These are phyloP conservation scores for Menidia menidia DNA, from an alignment of 2,797 vertebrate species.

Conservation along the genomic window DNA sequence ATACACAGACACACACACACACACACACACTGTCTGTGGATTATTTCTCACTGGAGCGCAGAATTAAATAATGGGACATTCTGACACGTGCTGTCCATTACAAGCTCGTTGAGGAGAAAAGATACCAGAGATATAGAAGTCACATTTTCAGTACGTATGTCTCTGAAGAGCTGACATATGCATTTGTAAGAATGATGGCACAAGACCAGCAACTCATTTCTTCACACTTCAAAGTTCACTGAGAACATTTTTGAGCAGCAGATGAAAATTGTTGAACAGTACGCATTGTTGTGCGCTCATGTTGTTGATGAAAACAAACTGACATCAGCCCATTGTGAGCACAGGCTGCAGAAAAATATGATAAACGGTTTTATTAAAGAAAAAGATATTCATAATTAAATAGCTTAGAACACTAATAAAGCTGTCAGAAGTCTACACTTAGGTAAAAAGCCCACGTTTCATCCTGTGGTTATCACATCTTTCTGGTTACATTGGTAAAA, in stretches of 20 bases:
- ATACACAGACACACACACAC: constrained; percentile 35
- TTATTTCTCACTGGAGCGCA: constrained; percentile 53
- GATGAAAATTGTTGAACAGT: not conserved
- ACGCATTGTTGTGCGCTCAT: too few species aligned
- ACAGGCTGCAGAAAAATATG: constrained; percentile 27
- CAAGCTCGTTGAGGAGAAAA: not conserved
- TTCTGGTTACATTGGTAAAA: not conserved
- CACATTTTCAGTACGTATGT: constrained; percentile 6
- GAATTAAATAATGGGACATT: constrained; percentile 42
- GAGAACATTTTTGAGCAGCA: constrained; percentile 31
- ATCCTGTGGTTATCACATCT: not conserved
- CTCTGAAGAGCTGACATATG: constrained; percentile 1
- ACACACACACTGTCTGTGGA: constrained; percentile 32
- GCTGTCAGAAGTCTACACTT: not conserved
- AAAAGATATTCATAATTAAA: not conserved
- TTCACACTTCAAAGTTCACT: constrained; percentile 35
- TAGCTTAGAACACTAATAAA: not conserved
- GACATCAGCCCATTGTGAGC: constrained; percentile 10
- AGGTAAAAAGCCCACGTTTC: not conserved
- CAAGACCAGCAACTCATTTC: constrained; percentile 21
- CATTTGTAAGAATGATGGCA: constrained; percentile 11
- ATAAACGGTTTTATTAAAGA: constrained; percentile 12
- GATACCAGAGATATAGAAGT: not conserved
- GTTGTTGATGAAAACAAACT: not conserved
- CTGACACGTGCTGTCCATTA: not conserved